Evolutionary conservation across 2,888 invertebrate genomes (phyloP).

Genomic region (Campoletis raptor): DNA sequence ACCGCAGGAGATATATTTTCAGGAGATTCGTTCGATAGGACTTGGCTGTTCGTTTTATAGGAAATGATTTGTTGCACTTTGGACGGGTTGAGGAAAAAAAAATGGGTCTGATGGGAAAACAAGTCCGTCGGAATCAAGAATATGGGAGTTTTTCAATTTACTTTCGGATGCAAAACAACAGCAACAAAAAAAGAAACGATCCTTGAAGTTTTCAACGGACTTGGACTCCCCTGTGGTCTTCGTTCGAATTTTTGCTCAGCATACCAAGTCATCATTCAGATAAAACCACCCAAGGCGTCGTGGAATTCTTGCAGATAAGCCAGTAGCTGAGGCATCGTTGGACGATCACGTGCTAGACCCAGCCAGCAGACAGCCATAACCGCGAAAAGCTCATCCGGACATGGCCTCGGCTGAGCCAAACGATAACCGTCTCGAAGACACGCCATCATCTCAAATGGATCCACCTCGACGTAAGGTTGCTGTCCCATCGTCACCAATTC

Average conservation of each 20-base stretch:
- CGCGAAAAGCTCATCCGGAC: slow-evolving; percentile 96
- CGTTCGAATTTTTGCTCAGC: slow-evolving; percentile 36
- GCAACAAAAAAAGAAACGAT: neutral
- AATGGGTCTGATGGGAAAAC: slow-evolving; percentile 17
- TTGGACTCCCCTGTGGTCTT: slow-evolving; percentile 2
- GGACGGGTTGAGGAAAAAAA: slow-evolving; percentile 1
- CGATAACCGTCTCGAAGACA: slow-evolving; percentile 96
- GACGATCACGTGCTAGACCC: slow-evolving; percentile 88
- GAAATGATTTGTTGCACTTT: neutral
- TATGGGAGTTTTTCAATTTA: slow-evolving; percentile 26
- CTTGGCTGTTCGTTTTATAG: neutral
- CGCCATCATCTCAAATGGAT: slow-evolving; percentile 95
- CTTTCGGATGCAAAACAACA: neutral
- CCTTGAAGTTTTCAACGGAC: slow-evolving; percentile 20
- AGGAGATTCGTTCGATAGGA: slow-evolving; percentile 1
- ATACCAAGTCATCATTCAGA: slow-evolving; percentile 83
- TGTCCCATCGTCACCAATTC: slow-evolving; percentile 96
- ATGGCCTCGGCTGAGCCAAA: slow-evolving; percentile 95
- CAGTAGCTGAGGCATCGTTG: slow-evolving; percentile 89
- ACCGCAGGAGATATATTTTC: neutral
- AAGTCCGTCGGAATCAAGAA: slow-evolving; percentile 4
- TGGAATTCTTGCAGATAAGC: slow-evolving; percentile 91
- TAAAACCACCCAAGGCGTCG: slow-evolving; percentile 90
- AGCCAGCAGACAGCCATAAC: slow-evolving; percentile 92
- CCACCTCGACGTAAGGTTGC: slow-evolving; percentile 95